Conservation (phyloP, 2,888 invertebrate genomes). For the Pseudococcus viburni region DNA sequence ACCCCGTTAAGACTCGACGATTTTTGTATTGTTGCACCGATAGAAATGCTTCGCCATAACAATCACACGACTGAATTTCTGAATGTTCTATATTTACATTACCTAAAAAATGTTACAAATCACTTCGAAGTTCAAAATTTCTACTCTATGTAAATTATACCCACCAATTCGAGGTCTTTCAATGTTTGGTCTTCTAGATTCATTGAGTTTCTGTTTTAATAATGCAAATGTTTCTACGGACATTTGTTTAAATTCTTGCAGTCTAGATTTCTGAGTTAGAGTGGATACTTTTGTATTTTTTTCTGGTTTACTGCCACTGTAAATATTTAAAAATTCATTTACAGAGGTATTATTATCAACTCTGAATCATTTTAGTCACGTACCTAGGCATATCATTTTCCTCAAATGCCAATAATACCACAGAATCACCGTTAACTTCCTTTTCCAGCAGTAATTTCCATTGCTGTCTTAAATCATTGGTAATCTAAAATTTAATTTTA, state of each 20-base stretch:
- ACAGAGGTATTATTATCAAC: not conserved
- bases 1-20: constrained; percentile 36
- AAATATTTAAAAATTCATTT: constrained; percentile 32
- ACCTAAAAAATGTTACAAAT: constrained; percentile 16
- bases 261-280: constrained; percentile 70
- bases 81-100: constrained; percentile 25
- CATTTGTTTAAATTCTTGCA: constrained; percentile 78
- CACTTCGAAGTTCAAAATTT: not conserved
- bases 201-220: constrained; percentile 75
- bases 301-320: constrained; percentile 29
- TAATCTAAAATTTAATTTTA: constrained; percentile 76
- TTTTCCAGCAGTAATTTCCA: constrained; percentile 88
- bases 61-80: constrained; percentile 58
- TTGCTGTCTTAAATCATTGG: constrained; percentile 81
- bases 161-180: constrained; percentile 23
- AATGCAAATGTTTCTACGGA: constrained; percentile 80
- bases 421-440: constrained; percentile 71
- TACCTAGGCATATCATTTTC: constrained; percentile 37
- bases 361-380: not conserved
- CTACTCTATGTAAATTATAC: not conserved
- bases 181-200: constrained; percentile 46
- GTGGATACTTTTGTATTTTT: not conserved
- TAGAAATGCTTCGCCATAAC: constrained; percentile 62
- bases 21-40: constrained; percentile 59
- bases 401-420: constrained; percentile 52